A percentile compares a stretch with the other conserved stretches of the same genome.
Evolutionary conservation across 2,113 vertebrate genomes (phyloP).

Genomic region (Chionodraco myersi): DNA sequence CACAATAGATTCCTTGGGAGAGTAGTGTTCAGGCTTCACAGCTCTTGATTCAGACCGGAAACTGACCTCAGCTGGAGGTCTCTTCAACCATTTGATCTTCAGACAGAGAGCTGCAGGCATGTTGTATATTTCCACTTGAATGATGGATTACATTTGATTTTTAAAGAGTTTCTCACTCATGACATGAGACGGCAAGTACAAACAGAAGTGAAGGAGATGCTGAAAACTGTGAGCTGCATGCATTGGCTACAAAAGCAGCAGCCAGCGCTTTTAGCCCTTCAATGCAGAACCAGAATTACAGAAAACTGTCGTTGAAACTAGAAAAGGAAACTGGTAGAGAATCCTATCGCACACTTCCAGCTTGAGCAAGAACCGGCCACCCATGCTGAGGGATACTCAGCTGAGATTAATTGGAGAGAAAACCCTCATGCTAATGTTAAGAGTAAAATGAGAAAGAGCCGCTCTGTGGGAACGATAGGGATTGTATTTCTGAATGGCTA

Average conservation of each 20-base stretch:
- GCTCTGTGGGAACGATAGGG: conserved; percentile 7
- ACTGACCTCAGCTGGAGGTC: not conserved
- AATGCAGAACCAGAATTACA: conserved; percentile 43
- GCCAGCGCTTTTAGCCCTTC: conserved; percentile 39
- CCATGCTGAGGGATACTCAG: conserved; percentile 64
- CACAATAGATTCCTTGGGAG: not conserved
- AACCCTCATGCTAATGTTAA: conserved; percentile 42
- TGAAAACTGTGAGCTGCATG: conserved; percentile 37
- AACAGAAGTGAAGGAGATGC: conserved; percentile 31
- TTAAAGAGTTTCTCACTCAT: conserved; percentile 32
- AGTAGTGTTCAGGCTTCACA: not conserved
- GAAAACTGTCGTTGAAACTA: conserved; percentile 36
- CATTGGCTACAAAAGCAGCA: conserved; percentile 38
- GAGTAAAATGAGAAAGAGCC: conserved; percentile 30
- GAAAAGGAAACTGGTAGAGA: conserved; percentile 32
- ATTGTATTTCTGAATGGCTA: conserved; percentile 2
- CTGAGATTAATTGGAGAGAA: conserved; percentile 46
- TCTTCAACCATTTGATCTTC: conserved; percentile 61
- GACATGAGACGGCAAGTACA: conserved; percentile 43
- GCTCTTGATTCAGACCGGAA: conserved; percentile 51
- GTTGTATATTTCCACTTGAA: conserved; percentile 39
- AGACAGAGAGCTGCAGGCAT: conserved; percentile 51
- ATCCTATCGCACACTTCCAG: conserved; percentile 69
- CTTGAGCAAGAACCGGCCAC: conserved; percentile 63
- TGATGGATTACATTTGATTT: conserved; percentile 49